phyloP scores from a whole-genome alignment of 30 jellyfish, hydroid and myxozoan genomes.

The Hydractinia symbiolongicarpus region DNA sequence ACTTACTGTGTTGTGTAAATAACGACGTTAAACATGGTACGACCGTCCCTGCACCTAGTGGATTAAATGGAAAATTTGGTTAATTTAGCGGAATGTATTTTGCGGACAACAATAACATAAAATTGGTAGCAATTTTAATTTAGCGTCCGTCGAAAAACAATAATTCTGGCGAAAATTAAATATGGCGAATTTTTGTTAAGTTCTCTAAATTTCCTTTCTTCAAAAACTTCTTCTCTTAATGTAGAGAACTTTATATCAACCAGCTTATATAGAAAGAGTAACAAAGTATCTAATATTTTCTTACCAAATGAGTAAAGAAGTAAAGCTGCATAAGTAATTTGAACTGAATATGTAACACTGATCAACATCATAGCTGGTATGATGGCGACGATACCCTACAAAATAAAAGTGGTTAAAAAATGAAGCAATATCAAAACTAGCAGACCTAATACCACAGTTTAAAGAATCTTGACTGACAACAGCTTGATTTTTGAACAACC shows the following conservation, averaged over 20 bases:
- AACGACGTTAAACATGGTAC: slow-evolving; percentile 87
- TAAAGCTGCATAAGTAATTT: slow-evolving; percentile 39
- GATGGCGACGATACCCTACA: slow-evolving; percentile 60
- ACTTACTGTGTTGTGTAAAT: slow-evolving; percentile 53
- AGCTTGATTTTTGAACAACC: too few relatives aligned
- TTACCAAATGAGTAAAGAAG: slow-evolving; percentile 60
- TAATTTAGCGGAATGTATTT: too few relatives aligned
- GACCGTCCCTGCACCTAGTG: slow-evolving; percentile 80
- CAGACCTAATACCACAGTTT: neutral
- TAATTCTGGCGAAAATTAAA: too few relatives aligned
- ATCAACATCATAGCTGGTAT: slow-evolving; percentile 64
- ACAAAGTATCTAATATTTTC: neutral
- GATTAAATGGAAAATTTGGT: neutral
- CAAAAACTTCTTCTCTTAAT: too few relatives aligned
- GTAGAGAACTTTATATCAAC: neutral
- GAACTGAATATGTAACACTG: slow-evolving; percentile 36
- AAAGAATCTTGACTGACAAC: too few relatives aligned
- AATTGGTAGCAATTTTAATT: too few relatives aligned
- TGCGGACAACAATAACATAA: too few relatives aligned
- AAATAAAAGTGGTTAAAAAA: neutral
- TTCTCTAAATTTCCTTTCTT: too few relatives aligned
- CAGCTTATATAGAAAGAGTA: neutral
- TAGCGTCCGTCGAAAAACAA: too few relatives aligned
- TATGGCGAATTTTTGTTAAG: too few relatives aligned
- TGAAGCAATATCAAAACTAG: too few relatives aligned